Conservation (phyloP, 2,888 invertebrate species). For the Nephrocerus scutellatus region DNA sequence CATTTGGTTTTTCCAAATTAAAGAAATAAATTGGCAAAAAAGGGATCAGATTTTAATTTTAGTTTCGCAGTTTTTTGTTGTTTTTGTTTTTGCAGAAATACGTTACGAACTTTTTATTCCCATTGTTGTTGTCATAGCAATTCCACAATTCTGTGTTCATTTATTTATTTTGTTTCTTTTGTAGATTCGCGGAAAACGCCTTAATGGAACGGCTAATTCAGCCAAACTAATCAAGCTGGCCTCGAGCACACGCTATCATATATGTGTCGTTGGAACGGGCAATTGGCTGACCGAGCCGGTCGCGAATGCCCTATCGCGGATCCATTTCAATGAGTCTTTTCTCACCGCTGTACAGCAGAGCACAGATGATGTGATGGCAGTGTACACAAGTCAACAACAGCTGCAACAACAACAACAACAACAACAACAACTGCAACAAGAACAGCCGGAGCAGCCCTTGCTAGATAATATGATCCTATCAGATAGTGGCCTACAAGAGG, state of each 20-base stretch:
- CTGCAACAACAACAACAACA: conserved; percentile 17
- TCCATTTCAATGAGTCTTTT: conserved; percentile 41
- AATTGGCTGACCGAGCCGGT: conserved; percentile 56
- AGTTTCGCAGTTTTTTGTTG: too few relatives aligned
- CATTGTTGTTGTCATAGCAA: too few relatives aligned
- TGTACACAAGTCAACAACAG: too few relatives aligned
- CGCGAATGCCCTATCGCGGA: conserved; percentile 39
- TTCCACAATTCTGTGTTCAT: too few relatives aligned
- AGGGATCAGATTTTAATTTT: too few relatives aligned
- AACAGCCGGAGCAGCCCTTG: conserved; percentile 28
- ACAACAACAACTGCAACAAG: conserved; percentile 25
- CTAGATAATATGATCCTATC: conserved; percentile 56
- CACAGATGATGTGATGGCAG: too few relatives aligned
- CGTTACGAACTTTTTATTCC: too few relatives aligned
- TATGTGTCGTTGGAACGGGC: conserved; percentile 82
- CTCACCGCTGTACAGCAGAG: conserved; percentile 3
- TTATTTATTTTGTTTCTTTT: too few relatives aligned
- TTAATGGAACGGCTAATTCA: conserved; percentile 67
- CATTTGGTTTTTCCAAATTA: too few relatives aligned
- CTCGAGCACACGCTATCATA: conserved; percentile 73
- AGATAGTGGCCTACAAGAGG: conserved; percentile 50
- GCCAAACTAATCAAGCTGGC: conserved; percentile 67
- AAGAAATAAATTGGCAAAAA: too few relatives aligned
- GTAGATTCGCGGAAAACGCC: conserved; percentile 68
- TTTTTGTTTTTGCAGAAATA: too few relatives aligned